Evolutionary conservation across 2,797 vertebrate genomes (phyloP).

Genomic region (Delichon dasypus): DNA sequence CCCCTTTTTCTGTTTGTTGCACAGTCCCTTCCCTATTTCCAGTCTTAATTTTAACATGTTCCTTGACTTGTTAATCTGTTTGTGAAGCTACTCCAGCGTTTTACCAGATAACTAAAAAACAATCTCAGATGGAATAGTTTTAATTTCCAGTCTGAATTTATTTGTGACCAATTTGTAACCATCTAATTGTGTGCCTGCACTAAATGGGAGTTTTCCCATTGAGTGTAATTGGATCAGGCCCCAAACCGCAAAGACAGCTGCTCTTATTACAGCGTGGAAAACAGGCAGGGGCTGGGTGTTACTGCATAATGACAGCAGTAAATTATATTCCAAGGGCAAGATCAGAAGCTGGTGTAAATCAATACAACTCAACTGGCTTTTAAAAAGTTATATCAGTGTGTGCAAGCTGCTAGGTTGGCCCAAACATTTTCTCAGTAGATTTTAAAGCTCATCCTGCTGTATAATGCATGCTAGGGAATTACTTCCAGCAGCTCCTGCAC

Average conservation of each 20-base stretch:
- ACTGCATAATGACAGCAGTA: slow-evolving; percentile 54
- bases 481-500: slow-evolving; percentile 3
- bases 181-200: slow-evolving; percentile 43
- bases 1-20: not conserved
- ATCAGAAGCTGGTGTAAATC: slow-evolving; percentile 64
- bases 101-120: slow-evolving; percentile 12
- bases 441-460: slow-evolving; percentile 29
- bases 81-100: not conserved
- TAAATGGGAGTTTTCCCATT: slow-evolving; percentile 55
- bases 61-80: slow-evolving; percentile 17
- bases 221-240: slow-evolving; percentile 66
- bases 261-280: slow-evolving; percentile 43
- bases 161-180: slow-evolving; percentile 64
- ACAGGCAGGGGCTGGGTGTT: slow-evolving; percentile 44
- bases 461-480: slow-evolving; percentile 7
- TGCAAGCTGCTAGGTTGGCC: slow-evolving; percentile 41
- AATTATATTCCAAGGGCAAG: slow-evolving; percentile 67
- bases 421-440: slow-evolving; percentile 41
- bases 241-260: slow-evolving; percentile 57
- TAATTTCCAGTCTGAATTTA: slow-evolving; percentile 69
- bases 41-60: not conserved
- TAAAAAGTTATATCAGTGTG: slow-evolving; percentile 42
- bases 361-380: slow-evolving; percentile 50
- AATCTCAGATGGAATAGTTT: slow-evolving; percentile 44
- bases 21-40: not conserved